phyloP scores from a whole-genome alignment of 1,140 invertebrate genomes.

The Chrysopa pallens region DNA sequence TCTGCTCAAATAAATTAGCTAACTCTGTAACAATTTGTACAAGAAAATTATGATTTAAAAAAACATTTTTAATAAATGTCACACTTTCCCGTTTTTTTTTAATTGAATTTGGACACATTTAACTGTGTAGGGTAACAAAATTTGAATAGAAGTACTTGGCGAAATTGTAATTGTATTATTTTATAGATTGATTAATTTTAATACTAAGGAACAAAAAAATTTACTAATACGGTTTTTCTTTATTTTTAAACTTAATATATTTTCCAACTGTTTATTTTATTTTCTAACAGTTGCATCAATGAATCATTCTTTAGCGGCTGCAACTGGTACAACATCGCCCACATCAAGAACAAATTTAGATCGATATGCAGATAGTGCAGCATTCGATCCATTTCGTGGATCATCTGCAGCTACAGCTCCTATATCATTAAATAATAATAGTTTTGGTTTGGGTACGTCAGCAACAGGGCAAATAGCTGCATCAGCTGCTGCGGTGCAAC shows the following conservation, averaged over 20 bases:
- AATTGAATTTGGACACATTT: too few relatives aligned
- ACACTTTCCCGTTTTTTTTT: too few relatives aligned
- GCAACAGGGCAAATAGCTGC: constrained; percentile 61
- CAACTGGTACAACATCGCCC: constrained; percentile 35
- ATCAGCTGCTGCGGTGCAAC: constrained; percentile 51
- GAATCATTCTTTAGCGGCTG: constrained; percentile 16
- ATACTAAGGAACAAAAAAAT: too few relatives aligned
- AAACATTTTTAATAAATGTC: too few relatives aligned
- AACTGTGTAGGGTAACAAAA: too few relatives aligned
- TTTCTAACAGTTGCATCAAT: background rate
- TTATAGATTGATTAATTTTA: too few relatives aligned
- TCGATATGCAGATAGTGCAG: constrained; percentile 43
- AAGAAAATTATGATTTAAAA: too few relatives aligned
- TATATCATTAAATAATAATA: constrained; percentile 56
- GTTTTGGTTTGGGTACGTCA: constrained; percentile 54
- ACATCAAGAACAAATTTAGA: constrained; percentile 44
- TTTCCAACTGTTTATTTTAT: background rate
- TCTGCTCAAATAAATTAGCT: too few relatives aligned
- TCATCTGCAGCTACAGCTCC: constrained; percentile 45
- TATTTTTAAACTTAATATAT: constrained; percentile 6
- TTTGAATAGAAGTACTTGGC: too few relatives aligned
- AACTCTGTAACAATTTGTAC: too few relatives aligned
- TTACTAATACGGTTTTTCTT: background rate
- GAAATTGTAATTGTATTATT: too few relatives aligned
- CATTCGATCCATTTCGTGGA: constrained; percentile 52